Evolutionary conservation across 37 sponge, comb jelly and placozoan species (phyloP), one percentile per base, ranked within the genome.

Genomic region (Ianthella basta): DNA sequence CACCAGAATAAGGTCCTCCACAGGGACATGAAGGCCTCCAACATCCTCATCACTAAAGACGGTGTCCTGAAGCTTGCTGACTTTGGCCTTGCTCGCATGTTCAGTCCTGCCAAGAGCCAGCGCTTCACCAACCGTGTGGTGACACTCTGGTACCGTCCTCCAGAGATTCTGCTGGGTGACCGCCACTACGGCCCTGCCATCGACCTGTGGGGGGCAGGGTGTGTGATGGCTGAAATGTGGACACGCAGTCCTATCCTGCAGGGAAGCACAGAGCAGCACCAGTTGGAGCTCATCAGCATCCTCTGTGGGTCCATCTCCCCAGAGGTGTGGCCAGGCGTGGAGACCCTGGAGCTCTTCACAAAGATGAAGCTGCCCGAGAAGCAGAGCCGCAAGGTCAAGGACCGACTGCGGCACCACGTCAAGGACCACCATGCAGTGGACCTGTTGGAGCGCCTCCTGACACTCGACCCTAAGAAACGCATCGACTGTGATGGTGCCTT

Each of bases 151-250:
- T 99, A 99, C 86, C 91, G 99, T 35, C 94, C 99, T 10, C 99
- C 99, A 3, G 99, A 99, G 81, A 67, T 99, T 20, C 32, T 99
- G 32, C 91, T 99, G 59, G 99, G 99, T 1, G 97, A 95, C 65
- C 66, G 97, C 68, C 91, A 99, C 78, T 99, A 99, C 59, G 92
- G 94, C 37, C 90, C 96, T 0, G 89, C 98, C 72, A 95, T 99
- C 55, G 99, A 99, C 63, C 91, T 99, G 89, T 99, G 99, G 99
- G 99, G 97, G 18, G 97, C 94, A 10, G 99, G 99, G 53, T 99
- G 99, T 80, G 95, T 99, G 79, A 97, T 99, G 91, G 95, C 97
- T 60, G 99, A 99, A 74, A 89, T 99, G 95, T 99, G 99, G 99
- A 99, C 97, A 5, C 87, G 97, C 1, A 55, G 86, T 0, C 95